Base-by-base conservation (phyloP, 2,797 vertebrate genomes). In the Melanotaenia boesemani region DNA sequence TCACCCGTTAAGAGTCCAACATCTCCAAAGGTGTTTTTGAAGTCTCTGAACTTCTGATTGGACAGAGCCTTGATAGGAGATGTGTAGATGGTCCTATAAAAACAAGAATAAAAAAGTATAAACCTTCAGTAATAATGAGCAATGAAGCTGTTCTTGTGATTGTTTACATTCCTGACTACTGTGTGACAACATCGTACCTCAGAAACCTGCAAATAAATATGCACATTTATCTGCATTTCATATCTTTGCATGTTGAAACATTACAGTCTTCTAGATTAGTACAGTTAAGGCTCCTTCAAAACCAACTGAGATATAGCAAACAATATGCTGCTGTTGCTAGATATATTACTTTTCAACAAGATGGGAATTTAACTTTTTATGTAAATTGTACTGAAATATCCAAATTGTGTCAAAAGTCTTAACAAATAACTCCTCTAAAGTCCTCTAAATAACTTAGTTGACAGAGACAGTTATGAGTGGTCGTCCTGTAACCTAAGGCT, bases 41-140 rank as follows among this genome's bases (percentile, higher is more conserved):
- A 98, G 84, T 98, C 97, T 67, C 97, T 89, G 90, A 97, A 98
- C 89, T 98, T 98, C 95, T 98, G 97, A 92, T 98, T 98, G 91
- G 97, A 98, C 85, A 98, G 84, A 20, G 97, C 97, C 87, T 98
- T 98, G 83, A 98, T 98, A 1, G 97, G 97, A 1, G 97, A 98
- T 0, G 97, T 98, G 80, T 98, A 98, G 84, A 98, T 96, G 74
- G 96, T 96, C 74, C 97, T 97, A 52, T 72, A 50, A 24, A 67
- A 20, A 67, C 52, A 41, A 57, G 52, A 65, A 62, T 1, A 54
- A 5, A n/a, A 5, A 26, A 72, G 44, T 20, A 46, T 26, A 74
- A 52, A 54, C n/a, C 12, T 54, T 62, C 41, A 10, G 5, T 24
- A 12, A 24, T 26, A 22, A 26, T 24, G n/a, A 54, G 22, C 32